A percentile compares a stretch with the other conserved stretches of the same genome.
phyloP scores from a whole-genome alignment of 2,888 invertebrate species.

The Tipula helvola region DNA sequence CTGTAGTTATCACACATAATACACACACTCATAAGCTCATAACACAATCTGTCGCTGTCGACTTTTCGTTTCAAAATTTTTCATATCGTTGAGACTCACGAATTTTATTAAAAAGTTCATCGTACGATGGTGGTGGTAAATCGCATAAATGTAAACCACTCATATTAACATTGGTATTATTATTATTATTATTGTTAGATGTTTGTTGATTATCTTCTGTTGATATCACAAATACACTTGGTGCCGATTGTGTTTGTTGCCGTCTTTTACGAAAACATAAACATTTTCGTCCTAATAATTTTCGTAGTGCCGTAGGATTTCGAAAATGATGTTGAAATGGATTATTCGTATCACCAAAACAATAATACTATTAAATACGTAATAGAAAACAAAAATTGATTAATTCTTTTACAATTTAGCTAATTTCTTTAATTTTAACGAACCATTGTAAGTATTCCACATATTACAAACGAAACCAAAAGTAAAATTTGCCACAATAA shows the following conservation, averaged over 20 bases:
- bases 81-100: neutral
- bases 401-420: neutral
- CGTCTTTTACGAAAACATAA: neutral
- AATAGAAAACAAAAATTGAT: neutral
- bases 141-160: neutral
- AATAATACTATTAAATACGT: neutral
- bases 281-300: neutral
- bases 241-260: neutral
- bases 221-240: neutral
- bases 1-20: neutral
- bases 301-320: neutral
- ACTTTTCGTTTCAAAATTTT: neutral
- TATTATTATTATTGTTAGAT: neutral
- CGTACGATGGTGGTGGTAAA: neutral
- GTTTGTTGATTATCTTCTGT: neutral
- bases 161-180: neutral
- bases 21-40: neutral
- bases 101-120: neutral
- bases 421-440: neutral
- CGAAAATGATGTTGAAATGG: neutral
- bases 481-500: neutral
- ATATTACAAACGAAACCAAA: neutral
- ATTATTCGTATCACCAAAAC: neutral
- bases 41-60: neutral
- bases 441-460: neutral